Percentiles rank a stretch among this genome's conserved stretches.
phyloP scores from a whole-genome alignment of 2,797 vertebrate genomes.

The Discoglossus pictus region DNA sequence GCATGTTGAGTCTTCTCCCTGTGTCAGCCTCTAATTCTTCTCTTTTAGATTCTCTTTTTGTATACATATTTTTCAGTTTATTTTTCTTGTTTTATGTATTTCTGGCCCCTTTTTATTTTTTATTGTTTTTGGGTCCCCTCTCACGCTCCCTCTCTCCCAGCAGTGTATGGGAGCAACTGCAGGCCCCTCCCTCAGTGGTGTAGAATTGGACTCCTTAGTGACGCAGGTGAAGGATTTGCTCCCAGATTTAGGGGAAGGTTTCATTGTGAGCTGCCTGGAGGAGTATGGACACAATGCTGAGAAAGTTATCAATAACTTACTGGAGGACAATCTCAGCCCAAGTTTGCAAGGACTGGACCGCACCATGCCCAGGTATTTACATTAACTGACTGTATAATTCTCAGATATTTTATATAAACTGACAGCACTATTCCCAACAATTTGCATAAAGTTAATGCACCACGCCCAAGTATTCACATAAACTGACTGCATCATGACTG shows the following conservation, averaged over 20 bases:
- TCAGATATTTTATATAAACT: neutral
- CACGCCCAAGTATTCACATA: too few species aligned
- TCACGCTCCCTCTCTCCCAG: neutral
- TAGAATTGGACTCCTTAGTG: constrained; percentile 89
- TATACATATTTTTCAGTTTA: neutral
- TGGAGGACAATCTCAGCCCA: constrained; percentile 82
- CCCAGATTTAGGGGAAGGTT: constrained; percentile 90
- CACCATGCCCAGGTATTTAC: constrained; percentile 76
- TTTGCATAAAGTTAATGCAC: too few species aligned
- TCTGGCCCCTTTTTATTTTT: neutral
- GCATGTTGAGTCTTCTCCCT: neutral
- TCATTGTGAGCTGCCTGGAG: constrained; percentile 88
- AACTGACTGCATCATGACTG: too few species aligned
- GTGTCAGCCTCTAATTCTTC: neutral
- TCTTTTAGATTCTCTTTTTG: neutral
- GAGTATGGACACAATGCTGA: constrained; percentile 81
- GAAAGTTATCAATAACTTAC: constrained; percentile 92
- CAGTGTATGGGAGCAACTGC: constrained; percentile 65
- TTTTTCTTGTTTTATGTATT: neutral
- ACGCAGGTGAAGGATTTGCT: constrained; percentile 89
- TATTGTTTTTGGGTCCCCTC: neutral
- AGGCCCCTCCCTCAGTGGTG: constrained; percentile 58
- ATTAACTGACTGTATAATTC: neutral
- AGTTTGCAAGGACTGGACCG: constrained; percentile 79
- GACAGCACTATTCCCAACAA: too few species aligned